Evolutionary conservation across 2,797 vertebrate species (phyloP).

Genomic region (Zalophus californianus): DNA sequence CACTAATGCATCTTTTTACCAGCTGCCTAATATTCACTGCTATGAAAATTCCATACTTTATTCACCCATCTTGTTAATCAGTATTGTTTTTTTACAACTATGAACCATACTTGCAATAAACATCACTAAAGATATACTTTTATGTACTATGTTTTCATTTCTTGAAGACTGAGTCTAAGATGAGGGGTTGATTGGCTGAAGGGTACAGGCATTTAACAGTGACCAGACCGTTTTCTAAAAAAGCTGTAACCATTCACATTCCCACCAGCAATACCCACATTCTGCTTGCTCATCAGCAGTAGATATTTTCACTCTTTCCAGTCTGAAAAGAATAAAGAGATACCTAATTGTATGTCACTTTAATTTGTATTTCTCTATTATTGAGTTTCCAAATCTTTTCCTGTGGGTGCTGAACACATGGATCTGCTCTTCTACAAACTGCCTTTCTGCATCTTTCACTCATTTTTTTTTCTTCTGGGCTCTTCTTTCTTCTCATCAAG

Average conservation of each 20-base stretch:
- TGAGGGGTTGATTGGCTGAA: not conserved
- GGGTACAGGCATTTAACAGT: not conserved
- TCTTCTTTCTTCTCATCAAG: not conserved
- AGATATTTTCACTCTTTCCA: not conserved
- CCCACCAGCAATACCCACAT: not conserved
- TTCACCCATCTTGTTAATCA: not conserved
- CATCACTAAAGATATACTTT: not conserved
- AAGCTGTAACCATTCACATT: not conserved
- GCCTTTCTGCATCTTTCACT: not conserved
- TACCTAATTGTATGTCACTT: not conserved
- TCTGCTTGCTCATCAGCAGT: not conserved
- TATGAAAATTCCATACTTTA: not conserved
- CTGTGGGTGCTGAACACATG: fast-evolving
- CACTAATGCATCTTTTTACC: not conserved
- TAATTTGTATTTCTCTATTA: not conserved
- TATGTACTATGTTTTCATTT: not conserved
- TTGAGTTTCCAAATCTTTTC: not conserved
- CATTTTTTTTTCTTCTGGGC: not conserved
- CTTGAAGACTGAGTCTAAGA: not conserved
- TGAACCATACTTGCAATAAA: not conserved
- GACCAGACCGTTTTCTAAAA: not conserved
- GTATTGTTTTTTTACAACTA: not conserved
- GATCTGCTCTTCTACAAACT: not conserved
- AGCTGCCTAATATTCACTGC: not conserved
- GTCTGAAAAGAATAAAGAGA: not conserved